Evolutionary conservation across 2,797 vertebrate genomes (phyloP).

Genomic region (Myripristis murdjan): DNA sequence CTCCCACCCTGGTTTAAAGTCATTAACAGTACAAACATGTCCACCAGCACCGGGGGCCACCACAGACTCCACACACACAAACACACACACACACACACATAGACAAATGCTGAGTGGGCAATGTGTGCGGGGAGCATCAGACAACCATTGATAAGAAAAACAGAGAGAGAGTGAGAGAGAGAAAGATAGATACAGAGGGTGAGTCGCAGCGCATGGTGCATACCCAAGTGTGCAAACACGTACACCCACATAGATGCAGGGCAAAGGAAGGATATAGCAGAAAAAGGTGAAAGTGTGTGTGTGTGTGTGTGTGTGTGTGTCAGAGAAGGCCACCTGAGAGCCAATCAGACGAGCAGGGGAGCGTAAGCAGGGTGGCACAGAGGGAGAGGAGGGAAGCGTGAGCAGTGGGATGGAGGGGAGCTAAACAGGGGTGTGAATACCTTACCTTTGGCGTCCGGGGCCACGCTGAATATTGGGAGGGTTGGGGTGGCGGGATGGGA

Average conservation of each 20-base stretch:
- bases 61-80: constrained; percentile 23
- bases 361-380: constrained; percentile 44
- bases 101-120: constrained; percentile 69
- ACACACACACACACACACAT: constrained; percentile 4
- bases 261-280: constrained; percentile 60
- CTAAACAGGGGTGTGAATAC: constrained; percentile 35
- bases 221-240: constrained; percentile 51
- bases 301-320: constrained; percentile 24
- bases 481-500: constrained; percentile 72
- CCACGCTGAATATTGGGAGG: constrained; percentile 56
- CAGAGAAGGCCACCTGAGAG: constrained; percentile 50
- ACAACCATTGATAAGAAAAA: constrained; percentile 64
- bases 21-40: constrained; percentile 61
- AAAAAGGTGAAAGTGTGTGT: constrained; percentile 15
- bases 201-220: constrained; percentile 49
- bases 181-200: constrained; percentile 32
- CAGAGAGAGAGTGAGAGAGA: constrained; percentile 14
- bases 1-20: constrained; percentile 46
- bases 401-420: constrained; percentile 39
- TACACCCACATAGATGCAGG: constrained; percentile 51
- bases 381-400: constrained; percentile 58
- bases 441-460: constrained; percentile 79
- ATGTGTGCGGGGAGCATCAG: constrained; percentile 56
- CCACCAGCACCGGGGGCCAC: constrained; percentile 41
- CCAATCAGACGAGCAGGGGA: constrained; percentile 37